These are phyloP conservation scores for Gambelia wislizenii DNA, from an alignment of 2,797 vertebrate species.

Conservation along the genomic window DNA sequence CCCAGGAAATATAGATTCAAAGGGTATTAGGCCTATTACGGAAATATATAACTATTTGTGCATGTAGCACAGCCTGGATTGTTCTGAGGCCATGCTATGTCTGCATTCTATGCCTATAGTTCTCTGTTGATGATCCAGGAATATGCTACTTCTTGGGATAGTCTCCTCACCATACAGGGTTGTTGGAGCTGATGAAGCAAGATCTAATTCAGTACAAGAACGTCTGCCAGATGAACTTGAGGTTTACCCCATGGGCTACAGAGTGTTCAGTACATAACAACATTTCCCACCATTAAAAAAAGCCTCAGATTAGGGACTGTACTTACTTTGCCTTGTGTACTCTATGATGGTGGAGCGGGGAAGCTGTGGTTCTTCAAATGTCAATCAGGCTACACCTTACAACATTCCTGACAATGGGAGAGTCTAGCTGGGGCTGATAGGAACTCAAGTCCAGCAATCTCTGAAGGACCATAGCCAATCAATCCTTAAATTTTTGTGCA, in stretches of 20 bases:
- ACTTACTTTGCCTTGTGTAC: not conserved
- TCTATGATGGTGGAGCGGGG: too few species aligned
- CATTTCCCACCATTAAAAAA: not conserved
- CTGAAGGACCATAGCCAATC: not conserved
- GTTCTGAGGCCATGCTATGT: not conserved
- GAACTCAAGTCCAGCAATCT: too few species aligned
- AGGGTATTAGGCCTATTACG: too few species aligned
- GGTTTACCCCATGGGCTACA: not conserved
- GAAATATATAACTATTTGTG: too few species aligned
- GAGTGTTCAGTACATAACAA: not conserved
- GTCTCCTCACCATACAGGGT: not conserved
- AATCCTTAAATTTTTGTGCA: not conserved
- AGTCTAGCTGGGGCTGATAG: not conserved
- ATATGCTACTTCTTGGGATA: not conserved
- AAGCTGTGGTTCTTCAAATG: not conserved
- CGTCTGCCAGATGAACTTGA: not conserved
- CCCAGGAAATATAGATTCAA: too few species aligned
- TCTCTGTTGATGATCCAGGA: not conserved
- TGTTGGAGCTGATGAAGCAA: not conserved
- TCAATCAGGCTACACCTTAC: not conserved
- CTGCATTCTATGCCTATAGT: too few species aligned
- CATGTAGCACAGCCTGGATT: not conserved
- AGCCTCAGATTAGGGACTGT: too few species aligned
- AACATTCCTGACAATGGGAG: not conserved
- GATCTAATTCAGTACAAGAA: not conserved